Evolutionary conservation across 2,113 vertebrate genomes (phyloP).

Genomic region (Cygnus atratus): DNA sequence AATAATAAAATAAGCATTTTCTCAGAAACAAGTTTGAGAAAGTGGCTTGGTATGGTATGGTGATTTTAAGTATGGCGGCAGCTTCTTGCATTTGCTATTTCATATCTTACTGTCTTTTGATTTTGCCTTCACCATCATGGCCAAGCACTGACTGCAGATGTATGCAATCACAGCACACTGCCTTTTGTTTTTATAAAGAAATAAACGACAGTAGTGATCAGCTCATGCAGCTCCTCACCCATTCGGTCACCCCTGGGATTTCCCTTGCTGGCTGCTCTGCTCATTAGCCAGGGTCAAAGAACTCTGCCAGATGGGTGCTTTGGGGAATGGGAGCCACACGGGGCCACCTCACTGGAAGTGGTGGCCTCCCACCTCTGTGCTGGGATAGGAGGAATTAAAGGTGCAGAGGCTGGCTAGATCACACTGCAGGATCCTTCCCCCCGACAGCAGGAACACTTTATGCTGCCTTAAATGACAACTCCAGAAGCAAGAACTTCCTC

Average conservation of each 20-base stretch:
- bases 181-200: conserved; percentile 24
- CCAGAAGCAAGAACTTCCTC: not conserved
- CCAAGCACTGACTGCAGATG: not conserved
- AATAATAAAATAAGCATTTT: not conserved
- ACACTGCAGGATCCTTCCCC: not conserved
- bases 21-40: not conserved
- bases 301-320: not conserved
- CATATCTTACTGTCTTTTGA: not conserved
- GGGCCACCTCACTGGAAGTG: not conserved
- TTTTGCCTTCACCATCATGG: not conserved
- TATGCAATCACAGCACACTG: not conserved
- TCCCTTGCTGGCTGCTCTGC: conserved; percentile 5
- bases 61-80: not conserved
- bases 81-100: not conserved
- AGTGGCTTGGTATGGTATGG: not conserved
- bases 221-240: conserved; percentile 9
- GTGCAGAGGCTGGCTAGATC: not conserved
- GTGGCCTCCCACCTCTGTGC: not conserved
- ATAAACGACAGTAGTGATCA: not conserved
- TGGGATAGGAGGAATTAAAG: not conserved
- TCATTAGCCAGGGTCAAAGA: conserved; percentile 1
- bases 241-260: not conserved
- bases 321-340: not conserved
- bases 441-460: not conserved
- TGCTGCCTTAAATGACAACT: not conserved